These are phyloP conservation scores for Paelopatides confundens DNA, from an alignment of 53 echinoderm and acorn worm genomes.

Conservation along the genomic window DNA sequence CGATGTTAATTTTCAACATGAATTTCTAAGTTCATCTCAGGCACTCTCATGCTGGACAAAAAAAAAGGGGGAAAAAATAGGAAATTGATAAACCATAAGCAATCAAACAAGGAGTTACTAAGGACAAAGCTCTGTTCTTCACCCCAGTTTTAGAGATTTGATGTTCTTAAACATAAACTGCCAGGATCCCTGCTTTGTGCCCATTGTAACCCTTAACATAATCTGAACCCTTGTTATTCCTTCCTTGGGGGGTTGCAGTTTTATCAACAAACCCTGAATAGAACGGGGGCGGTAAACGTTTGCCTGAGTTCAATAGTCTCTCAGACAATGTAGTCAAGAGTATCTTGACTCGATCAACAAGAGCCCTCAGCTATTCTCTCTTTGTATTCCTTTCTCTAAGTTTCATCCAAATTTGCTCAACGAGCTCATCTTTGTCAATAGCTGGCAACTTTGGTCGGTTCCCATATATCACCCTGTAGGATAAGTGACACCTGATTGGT, in stretches of 20 bases:
- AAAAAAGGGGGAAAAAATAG: too few relatives aligned
- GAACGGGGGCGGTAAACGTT: background rate
- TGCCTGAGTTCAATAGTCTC: conserved; percentile 28
- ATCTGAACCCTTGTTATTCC: background rate
- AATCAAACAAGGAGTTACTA: background rate
- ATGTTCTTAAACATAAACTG: conserved; percentile 10
- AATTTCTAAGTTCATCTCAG: too few relatives aligned
- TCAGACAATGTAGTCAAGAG: background rate
- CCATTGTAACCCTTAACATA: conserved; percentile 22
- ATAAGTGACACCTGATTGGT: background rate
- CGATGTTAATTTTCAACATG: too few relatives aligned
- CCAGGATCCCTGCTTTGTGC: background rate
- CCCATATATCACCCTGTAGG: background rate
- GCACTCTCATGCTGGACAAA: too few relatives aligned
- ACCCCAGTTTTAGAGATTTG: background rate
- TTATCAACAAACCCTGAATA: conserved; percentile 11
- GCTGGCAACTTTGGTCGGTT: background rate
- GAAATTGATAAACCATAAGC: too few relatives aligned
- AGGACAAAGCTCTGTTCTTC: background rate
- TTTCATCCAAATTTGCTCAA: background rate
- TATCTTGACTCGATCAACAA: conserved; percentile 41
- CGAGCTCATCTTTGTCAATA: conserved; percentile 32
- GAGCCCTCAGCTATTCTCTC: conserved; percentile 1
- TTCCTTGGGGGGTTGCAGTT: background rate
- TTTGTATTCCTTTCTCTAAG: background rate